Base-by-base conservation (phyloP, 2,888 invertebrate species). In the Cabera pusaria region DNA sequence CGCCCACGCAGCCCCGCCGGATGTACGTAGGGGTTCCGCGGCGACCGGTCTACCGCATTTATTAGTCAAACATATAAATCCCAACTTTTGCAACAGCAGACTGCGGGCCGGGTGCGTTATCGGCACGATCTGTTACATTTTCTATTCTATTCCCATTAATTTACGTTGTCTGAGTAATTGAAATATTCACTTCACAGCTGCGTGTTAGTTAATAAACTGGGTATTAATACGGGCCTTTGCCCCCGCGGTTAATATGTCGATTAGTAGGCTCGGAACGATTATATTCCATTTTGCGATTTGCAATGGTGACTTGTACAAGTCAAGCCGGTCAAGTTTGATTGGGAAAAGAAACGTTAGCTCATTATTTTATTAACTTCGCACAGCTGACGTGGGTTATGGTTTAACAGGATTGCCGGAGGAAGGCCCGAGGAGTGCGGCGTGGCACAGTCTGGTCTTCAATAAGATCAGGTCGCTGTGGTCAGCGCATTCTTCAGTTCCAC, bases 391-490 rank as follows among this genome's bases (percentile, higher is more conserved):
- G 38, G 42, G 43, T 44, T 50, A 20, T 55, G 45, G 49, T 47
- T 42, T 33, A 10, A 75, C 88, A 88, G 87, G 87, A 49, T 56
- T 88, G 38, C 88, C 87, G 51, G 87, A 88, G 44, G 87, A 88
- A 68, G 87, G 87, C 20, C 84, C 87, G 2, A 59, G 87, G 51
- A 84, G 70, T 52, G 87, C 87, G 7, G 87, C 89, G 59, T 95
- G 95, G 95, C 93, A 93, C 46, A 93, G 93, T 59, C 85, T 95
- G 72, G 94, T 96, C 66, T 93, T 96, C 78, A 95, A 95, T 72
- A 96, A 96, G 91, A 96, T 97, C 82, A 94, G 95, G 70, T 96
- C 96, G 24, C 90, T 97, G 48, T 96, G 96, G 96, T 94, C 93
- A 57, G 93, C 93, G 53, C 94, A 94, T 70, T 92, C 93, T 31